phyloP scores from a whole-genome alignment of 1,140 invertebrate genomes.

The Drosophila aff. region DNA sequence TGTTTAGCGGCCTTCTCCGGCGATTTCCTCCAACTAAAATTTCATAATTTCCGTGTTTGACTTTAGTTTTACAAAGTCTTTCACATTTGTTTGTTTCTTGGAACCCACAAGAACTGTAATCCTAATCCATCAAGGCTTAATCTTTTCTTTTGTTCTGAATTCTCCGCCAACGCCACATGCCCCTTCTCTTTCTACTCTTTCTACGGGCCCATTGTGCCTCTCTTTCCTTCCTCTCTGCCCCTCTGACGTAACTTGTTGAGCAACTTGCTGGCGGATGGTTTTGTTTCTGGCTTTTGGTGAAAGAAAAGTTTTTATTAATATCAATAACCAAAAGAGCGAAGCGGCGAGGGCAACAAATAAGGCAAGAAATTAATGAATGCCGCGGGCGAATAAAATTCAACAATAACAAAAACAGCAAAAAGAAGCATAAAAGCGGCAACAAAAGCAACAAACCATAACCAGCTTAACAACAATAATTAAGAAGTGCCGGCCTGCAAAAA shows the following conservation, averaged over 20 bases:
- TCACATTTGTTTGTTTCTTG: slow-evolving; percentile 30
- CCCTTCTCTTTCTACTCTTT: slow-evolving; percentile 11
- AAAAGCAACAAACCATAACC: slow-evolving; percentile 44
- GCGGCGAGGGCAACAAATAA: slow-evolving; percentile 49
- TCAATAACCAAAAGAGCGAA: slow-evolving; percentile 46
- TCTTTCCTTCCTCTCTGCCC: neutral
- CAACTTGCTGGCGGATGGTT: slow-evolving; percentile 22
- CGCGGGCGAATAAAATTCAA: slow-evolving; percentile 24
- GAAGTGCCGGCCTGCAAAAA: slow-evolving; percentile 41
- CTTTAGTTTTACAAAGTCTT: slow-evolving; percentile 15
- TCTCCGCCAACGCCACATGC: slow-evolving; percentile 19
- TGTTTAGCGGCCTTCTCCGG: neutral
- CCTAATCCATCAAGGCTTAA: slow-evolving; percentile 49
- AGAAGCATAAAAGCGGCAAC: slow-evolving; percentile 6
- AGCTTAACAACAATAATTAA: slow-evolving; percentile 55
- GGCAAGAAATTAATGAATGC: slow-evolving; percentile 53
- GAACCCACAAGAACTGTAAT: slow-evolving; percentile 33
- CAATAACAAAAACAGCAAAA: slow-evolving; percentile 1
- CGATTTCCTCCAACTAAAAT: slow-evolving; percentile 10
- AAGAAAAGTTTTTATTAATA: slow-evolving; percentile 51
- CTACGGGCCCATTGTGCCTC: neutral
- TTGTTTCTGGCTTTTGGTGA: slow-evolving; percentile 27
- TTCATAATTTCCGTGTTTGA: slow-evolving; percentile 24
- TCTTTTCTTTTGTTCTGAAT: slow-evolving; percentile 43
- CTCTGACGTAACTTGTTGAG: slow-evolving; percentile 51